Base-by-base conservation (phyloP, 2,113 vertebrate species). In the Xyrauchen texanus region DNA sequence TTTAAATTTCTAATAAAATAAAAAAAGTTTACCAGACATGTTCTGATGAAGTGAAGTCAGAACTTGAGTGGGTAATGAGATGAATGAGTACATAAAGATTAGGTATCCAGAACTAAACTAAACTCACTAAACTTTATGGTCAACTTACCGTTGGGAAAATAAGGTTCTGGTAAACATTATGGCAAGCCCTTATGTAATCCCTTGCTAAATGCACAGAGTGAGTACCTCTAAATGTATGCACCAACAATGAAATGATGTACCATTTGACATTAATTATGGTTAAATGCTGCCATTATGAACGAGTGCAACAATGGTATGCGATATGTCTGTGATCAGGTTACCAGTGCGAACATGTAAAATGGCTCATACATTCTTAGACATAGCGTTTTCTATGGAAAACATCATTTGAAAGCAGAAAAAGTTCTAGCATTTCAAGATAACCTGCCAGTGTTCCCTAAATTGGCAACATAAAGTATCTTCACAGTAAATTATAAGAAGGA, bases 81-180 rank as follows among this genome's bases (percentile, higher is more conserved):
- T 34, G 21, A 84, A 68, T 15, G 57, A 77, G 67, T 10, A n/a
- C 47, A 65, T 75, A 53, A 76, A 68, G 5, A 62, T 16, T 57
- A 71, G 57, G 81, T 75, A 70, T 55, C 78, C 66, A 61, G 12
- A 45, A 61, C 58, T 45, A n/a, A n/a, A n/a, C n/a, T 42, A n/a
- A 47, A 80, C 67, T 71, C 21, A 10, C 8, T 34, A 57, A 64
- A 65, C 16, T 79, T 55, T 51, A 12, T 61, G 72, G 47, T 49
- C 62, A 80, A 92, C 91, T 93, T 92, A 93, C 91, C 92, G 91
- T 81, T 84, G 77, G 45, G 12, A 81, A 89, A 85, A 88, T 46
- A 61, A 34, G 3, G 21, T 34, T 34, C 3, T 34, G 21, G 21
- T 34, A 34, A 76, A 72, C 11, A 71, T 68, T 34, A 65, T 67